These are phyloP conservation scores for Amphiprion percula DNA, from an alignment of 2,113 vertebrate species.

Conservation along the genomic window DNA sequence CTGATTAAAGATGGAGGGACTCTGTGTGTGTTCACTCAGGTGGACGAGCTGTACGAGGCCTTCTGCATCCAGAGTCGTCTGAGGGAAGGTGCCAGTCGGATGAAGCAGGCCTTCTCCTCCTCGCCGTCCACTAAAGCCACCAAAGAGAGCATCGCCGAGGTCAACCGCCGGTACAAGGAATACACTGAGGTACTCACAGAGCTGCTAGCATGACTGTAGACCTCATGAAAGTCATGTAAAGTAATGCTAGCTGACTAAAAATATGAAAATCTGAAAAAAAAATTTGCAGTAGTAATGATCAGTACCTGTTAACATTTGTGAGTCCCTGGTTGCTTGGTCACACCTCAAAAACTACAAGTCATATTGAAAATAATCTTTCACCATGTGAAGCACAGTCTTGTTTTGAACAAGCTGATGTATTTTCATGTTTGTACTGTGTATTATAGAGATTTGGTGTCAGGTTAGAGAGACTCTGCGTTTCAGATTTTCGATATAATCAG, in stretches of 20 bases:
- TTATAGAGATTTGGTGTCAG: no score
- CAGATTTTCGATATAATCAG: no score
- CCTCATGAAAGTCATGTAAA: neutral
- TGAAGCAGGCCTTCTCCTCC: slow-evolving; percentile 96
- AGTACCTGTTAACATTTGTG: no score
- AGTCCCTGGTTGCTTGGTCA: no score
- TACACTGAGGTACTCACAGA: slow-evolving; percentile 92
- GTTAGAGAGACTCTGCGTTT: no score
- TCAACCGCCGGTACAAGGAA: slow-evolving; percentile 93
- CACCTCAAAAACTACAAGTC: no score
- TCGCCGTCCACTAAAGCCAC: slow-evolving; percentile 95
- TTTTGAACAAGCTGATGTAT: no score
- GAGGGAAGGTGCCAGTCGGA: slow-evolving; percentile 95
- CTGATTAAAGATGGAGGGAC: slow-evolving; percentile 30
- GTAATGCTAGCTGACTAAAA: neutral
- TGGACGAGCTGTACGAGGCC: slow-evolving; percentile 97
- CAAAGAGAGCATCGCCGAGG: slow-evolving; percentile 93
- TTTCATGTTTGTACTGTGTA: no score
- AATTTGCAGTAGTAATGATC: no score
- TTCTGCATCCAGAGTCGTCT: slow-evolving; percentile 97
- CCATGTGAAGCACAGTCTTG: no score
- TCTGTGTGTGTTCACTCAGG: slow-evolving; percentile 78
- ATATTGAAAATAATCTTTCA: no score
- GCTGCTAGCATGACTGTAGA: neutral
- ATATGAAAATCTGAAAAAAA: no score